Conservation (phyloP, 2,888 invertebrate genomes). For the Encarsia formosa region DNA sequence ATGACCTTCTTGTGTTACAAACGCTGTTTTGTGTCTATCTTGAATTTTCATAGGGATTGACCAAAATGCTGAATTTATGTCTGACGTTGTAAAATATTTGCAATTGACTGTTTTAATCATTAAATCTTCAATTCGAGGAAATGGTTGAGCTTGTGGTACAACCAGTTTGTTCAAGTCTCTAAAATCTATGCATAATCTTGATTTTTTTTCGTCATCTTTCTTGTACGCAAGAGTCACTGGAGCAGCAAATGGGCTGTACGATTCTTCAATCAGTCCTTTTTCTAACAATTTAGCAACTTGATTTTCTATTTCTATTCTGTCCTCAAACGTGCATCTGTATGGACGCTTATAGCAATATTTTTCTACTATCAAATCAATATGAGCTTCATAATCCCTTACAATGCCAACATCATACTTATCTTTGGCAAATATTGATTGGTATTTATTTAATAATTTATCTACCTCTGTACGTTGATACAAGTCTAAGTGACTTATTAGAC, state of each 20-base stretch:
- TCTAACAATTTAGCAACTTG: slow-evolving; percentile 14
- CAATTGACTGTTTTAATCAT: slow-evolving; percentile 11
- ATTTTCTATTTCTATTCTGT: slow-evolving; percentile 25
- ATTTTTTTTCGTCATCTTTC: slow-evolving; percentile 19
- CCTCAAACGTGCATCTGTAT: slow-evolving; percentile 11
- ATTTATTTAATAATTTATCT: slow-evolving; percentile 27
- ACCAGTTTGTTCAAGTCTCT: slow-evolving; percentile 25
- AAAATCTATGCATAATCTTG: slow-evolving; percentile 18
- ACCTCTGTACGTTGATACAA: slow-evolving; percentile 10
- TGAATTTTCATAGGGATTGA: slow-evolving; percentile 22
- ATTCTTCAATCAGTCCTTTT: slow-evolving; percentile 23
- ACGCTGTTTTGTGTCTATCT: slow-evolving; percentile 28
- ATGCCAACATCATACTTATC: slow-evolving; percentile 19
- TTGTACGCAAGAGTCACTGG: too few relatives aligned
- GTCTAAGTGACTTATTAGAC: slow-evolving; percentile 22
- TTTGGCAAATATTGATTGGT: slow-evolving; percentile 27
- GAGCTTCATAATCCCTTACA: slow-evolving; percentile 21
- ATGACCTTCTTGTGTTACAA: slow-evolving; percentile 28
- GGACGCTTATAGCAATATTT: slow-evolving; percentile 20
- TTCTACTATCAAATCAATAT: slow-evolving; percentile 14
- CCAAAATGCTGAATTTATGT: slow-evolving; percentile 29
- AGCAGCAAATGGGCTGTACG: slow-evolving; percentile 21
- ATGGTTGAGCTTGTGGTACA: slow-evolving; percentile 19
- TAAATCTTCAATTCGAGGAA: slow-evolving; percentile 23
- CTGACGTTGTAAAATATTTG: slow-evolving; percentile 21